Base-by-base conservation (phyloP, 2,113 vertebrate species). In the Murina feae region DNA sequence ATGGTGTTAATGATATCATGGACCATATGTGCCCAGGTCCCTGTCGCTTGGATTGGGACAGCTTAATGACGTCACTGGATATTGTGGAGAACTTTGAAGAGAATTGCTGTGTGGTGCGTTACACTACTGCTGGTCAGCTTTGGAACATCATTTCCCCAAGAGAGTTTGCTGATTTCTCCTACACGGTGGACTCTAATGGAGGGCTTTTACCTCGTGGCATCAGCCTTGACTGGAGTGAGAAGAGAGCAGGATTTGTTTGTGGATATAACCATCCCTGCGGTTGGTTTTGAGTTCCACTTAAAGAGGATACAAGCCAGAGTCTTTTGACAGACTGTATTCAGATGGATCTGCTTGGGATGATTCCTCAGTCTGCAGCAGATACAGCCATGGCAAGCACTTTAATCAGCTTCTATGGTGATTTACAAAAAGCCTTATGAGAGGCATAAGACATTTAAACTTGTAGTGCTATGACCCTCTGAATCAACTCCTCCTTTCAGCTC, bases 151-250 rank as follows among this genome's bases (percentile, higher is more conserved):
- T 99, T 91, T 98, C 99, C 47, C 99, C 99, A 11, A 98, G 99
- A 93, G 99, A 99, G 83, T 99, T 99, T 94, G 97, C 99, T 84
- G 99, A 99, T 97, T 99, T 99, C 96, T 99, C 99, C 90, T 99
- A 98, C 69, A 99, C 99, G 12, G 98, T 98, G n/a, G 97, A 25
- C 42, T 98, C 98, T 94, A 96, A 98, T 96, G 98, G 98, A 10
- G 99, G 99, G 4, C 98, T 99, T 94, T 96, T 99, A 85, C 98
- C 99, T 44, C 99, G 99, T 85, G 99, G 99, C 99, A 4, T 98
- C 94, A 99, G 99, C 95, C 96, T 99, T 63, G 98, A 98, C 63
- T 98, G 98, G 78, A 98, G 95, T 79, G 98, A 98, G 37, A 96
- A 96, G 90, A 98, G 96, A 60, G 97, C 98, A 5, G 97, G 96